These are phyloP conservation scores for Nephrotoma flavescens DNA, from an alignment of 2,888 invertebrate species.

Conservation along the genomic window DNA sequence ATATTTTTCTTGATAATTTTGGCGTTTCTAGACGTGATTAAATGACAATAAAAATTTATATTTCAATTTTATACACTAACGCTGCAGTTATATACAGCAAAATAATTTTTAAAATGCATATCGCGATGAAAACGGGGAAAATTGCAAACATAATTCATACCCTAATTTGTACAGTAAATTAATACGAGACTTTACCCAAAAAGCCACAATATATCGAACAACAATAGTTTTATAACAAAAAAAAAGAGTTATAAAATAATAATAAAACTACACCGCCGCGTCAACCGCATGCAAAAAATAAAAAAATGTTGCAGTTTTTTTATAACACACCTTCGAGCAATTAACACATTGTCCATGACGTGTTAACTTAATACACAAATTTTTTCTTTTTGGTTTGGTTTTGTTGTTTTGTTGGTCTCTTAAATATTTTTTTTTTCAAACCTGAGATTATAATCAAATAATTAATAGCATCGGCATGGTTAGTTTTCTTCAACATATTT, in stretches of 20 bases:
- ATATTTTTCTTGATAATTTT: no score
- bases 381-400: background rate
- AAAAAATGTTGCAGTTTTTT: background rate
- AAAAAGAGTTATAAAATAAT: background rate
- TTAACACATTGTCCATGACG: conserved; percentile 9
- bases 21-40: no score
- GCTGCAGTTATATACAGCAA: no score
- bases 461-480: conserved; percentile 1
- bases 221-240: background rate
- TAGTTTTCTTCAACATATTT: background rate
- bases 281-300: background rate
- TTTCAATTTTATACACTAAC: no score
- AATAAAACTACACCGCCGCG: background rate
- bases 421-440: background rate
- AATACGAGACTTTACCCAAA: no score
- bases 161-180: background rate
- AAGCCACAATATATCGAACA: background rate
- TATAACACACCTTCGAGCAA: conserved; percentile 6
- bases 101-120: no score
- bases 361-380: conserved; percentile 6
- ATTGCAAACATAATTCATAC: background rate
- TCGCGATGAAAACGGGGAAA: no score
- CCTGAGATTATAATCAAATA: conserved; percentile 1
- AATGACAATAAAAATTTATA: no score
- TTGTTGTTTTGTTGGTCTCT: background rate